Conservation (phyloP, 1,140 invertebrate species). For the Zaprionus lachaisei region DNA sequence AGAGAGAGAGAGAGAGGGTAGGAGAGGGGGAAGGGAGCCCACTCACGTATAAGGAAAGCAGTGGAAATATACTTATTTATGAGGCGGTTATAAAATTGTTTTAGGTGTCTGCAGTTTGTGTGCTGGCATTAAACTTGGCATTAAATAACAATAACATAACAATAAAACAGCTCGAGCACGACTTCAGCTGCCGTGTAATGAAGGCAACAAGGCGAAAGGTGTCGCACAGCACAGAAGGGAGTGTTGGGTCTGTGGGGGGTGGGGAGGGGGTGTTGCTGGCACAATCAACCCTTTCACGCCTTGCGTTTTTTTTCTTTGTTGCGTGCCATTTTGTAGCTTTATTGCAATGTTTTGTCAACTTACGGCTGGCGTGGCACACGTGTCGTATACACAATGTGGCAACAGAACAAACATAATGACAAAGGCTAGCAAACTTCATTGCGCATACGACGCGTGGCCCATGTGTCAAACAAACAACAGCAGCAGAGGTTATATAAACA, state of each 20-base stretch:
- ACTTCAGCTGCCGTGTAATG: conserved; percentile 21
- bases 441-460: conserved; percentile 54
- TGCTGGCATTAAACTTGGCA: conserved; percentile 76
- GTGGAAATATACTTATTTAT: conserved; percentile 70
- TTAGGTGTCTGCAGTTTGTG: conserved; percentile 60
- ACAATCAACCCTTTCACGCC: conserved; percentile 57
- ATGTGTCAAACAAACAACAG: conserved; percentile 6
- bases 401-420: conserved; percentile 38
- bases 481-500: background rate
- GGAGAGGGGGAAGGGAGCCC: conserved; percentile 13
- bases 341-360: conserved; percentile 57
- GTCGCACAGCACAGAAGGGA: background rate
- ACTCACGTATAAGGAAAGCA: conserved; percentile 67
- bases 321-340: conserved; percentile 52
- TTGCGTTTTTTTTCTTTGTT: conserved; percentile 33
- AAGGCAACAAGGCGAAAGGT: conserved; percentile 23
- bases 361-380: conserved; percentile 49
- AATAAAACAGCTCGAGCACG: conserved; percentile 62
- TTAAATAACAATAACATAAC: conserved; percentile 80
- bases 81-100: conserved; percentile 76
- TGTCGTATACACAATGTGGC: conserved; percentile 59
- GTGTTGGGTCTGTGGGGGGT: background rate
- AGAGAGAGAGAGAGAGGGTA: background rate
- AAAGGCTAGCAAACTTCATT: conserved; percentile 51
- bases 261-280: background rate